These are phyloP conservation scores for Brachycybe producta DNA, from an alignment of 2,888 invertebrate genomes.

Conservation along the genomic window DNA sequence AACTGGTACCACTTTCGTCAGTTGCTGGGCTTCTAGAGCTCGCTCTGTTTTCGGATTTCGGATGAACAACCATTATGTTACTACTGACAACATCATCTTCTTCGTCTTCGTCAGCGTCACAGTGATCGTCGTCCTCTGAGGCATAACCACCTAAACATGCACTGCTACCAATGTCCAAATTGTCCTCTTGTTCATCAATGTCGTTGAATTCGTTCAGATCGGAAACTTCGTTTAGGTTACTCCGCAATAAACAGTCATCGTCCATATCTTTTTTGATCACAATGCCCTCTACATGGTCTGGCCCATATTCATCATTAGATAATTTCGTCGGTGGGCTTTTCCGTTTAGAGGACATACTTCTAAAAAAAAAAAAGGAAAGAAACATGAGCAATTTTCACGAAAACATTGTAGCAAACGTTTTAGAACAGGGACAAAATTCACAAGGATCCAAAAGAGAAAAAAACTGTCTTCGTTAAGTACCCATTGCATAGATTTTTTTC, in stretches of 20 bases:
- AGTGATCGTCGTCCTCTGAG: neutral
- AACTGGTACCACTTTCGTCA: neutral
- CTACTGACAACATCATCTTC: constrained; percentile 18
- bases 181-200: neutral
- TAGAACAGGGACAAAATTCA: no score
- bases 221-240: neutral
- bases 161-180: neutral
- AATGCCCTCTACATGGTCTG: no score
- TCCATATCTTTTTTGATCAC: no score
- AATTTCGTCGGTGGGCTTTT: constrained; percentile 90
- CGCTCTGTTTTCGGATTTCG: neutral
- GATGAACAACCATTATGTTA: neutral
- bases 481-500: no score
- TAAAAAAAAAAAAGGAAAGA: constrained; percentile 28
- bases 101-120: constrained; percentile 19
- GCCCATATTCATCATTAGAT: constrained; percentile 65
- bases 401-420: no score
- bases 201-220: neutral
- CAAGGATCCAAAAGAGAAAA: no score
- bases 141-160: neutral
- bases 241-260: constrained; percentile 33
- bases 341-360: constrained; percentile 91
- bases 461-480: no score
- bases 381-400: no score
- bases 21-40: constrained; percentile 2